Percentiles rank a stretch among this genome's conserved stretches.
These are phyloP conservation scores for Daktulosphaira vitifoliae DNA, from an alignment of 1,140 invertebrate species.

Conservation along the genomic window DNA sequence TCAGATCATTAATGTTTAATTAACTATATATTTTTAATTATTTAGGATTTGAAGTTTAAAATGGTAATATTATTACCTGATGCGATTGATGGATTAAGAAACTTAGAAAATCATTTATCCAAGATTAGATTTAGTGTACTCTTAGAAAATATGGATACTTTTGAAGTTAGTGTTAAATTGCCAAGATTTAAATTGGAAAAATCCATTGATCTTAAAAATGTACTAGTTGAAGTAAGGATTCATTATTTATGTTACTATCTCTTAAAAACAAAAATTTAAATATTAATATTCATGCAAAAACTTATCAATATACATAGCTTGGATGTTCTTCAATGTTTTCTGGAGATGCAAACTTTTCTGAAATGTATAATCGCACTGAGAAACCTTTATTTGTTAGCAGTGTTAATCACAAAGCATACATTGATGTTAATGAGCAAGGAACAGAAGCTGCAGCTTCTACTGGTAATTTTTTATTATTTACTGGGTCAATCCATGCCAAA, in stretches of 20 bases:
- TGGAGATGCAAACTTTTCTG: neutral
- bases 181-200: conserved; percentile 15
- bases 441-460: no score
- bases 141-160: conserved; percentile 12
- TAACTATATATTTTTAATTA: neutral
- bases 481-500: no score
- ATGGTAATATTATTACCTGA: conserved; percentile 17
- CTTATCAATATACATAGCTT: no score
- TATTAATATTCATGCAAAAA: neutral
- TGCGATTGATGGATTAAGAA: conserved; percentile 2
- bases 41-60: conserved; percentile 6
- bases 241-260: no score
- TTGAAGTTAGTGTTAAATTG: conserved; percentile 11
- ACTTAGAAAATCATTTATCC: conserved; percentile 10
- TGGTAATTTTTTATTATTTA: no score
- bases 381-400: no score
- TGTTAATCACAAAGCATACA: no score
- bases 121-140: conserved; percentile 4
- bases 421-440: no score
- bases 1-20: no score
- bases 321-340: conserved; percentile 14
- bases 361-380: no score
- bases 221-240: neutral
- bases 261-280: no score
- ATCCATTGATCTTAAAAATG: neutral